Conservation (phyloP, 2,888 invertebrate genomes). For the Anaspis maculata region DNA sequence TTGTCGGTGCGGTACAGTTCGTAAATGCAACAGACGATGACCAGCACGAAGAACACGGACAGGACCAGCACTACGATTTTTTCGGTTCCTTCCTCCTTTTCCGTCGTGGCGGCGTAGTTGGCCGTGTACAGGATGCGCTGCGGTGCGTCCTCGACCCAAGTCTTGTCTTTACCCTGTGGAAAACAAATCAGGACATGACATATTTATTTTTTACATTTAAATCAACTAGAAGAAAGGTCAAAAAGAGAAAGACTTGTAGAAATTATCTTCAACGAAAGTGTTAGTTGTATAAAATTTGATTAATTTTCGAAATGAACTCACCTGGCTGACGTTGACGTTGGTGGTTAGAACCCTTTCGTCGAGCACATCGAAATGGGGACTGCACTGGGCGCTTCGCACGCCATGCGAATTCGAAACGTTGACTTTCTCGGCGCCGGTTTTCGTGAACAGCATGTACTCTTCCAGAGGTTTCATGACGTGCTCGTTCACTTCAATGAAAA, state of each 20-base stretch:
- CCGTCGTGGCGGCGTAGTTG: conserved; percentile 61
- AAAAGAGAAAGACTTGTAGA: no score
- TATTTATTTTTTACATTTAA: no score
- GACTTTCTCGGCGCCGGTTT: conserved; percentile 73
- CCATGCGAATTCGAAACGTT: conserved; percentile 82
- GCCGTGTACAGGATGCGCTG: conserved; percentile 68
- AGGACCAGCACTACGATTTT: conserved; percentile 74
- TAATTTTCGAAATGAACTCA: no score
- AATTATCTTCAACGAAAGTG: no score
- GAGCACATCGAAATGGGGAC: conserved; percentile 62
- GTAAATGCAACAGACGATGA: conserved; percentile 58
- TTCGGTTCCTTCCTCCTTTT: conserved; percentile 68
- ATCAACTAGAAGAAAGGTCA: no score
- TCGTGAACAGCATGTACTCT: conserved; percentile 87
- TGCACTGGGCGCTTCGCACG: conserved; percentile 78
- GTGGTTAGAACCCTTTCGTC: conserved; percentile 51
- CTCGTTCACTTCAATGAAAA: conserved; percentile 76
- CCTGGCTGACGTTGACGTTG: conserved; percentile 50
- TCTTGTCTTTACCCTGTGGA: conserved; percentile 69
- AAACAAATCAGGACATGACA: no score
- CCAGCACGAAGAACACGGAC: conserved; percentile 64
- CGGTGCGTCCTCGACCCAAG: conserved; percentile 81
- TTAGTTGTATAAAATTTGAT: no score
- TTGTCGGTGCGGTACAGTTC: conserved; percentile 71
- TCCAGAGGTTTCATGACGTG: conserved; percentile 85